These are phyloP conservation scores for Amiota mariae DNA, from an alignment of 2,888 invertebrate species.

Conservation along the genomic window DNA sequence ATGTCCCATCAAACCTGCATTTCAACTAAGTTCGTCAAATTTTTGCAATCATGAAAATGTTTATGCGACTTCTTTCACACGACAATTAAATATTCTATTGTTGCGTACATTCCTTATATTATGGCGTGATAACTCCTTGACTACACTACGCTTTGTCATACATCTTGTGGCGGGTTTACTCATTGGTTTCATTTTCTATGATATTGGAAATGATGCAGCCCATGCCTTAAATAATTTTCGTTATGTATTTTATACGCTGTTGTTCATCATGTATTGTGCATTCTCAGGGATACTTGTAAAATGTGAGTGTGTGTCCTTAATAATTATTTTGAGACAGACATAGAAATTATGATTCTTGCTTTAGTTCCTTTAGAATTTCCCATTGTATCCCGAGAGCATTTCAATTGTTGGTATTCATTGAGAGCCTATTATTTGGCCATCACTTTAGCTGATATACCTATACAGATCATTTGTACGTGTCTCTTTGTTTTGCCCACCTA, in stretches of 20 bases:
- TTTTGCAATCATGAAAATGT: slow-evolving; percentile 69
- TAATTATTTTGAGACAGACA: background rate
- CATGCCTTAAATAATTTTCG: slow-evolving; percentile 89
- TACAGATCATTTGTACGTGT: slow-evolving; percentile 84
- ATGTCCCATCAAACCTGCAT: slow-evolving; percentile 37
- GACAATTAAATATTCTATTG: slow-evolving; percentile 78
- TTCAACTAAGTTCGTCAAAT: slow-evolving; percentile 60
- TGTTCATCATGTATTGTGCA: slow-evolving; percentile 96
- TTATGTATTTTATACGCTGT: slow-evolving; percentile 90
- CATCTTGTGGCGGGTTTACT: slow-evolving; percentile 87
- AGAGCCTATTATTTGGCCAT: slow-evolving; percentile 87
- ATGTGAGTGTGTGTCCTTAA: slow-evolving; percentile 90
- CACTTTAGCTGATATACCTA: slow-evolving; percentile 86
- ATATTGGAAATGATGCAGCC: slow-evolving; percentile 89
- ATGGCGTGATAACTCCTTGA: slow-evolving; percentile 83
- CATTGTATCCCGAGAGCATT: slow-evolving; percentile 87
- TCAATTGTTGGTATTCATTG: slow-evolving; percentile 92
- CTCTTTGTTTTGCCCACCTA: slow-evolving; percentile 86
- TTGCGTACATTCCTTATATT: slow-evolving; percentile 78
- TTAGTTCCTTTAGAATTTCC: slow-evolving; percentile 89
- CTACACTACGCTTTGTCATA: slow-evolving; percentile 84
- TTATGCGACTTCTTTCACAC: slow-evolving; percentile 77
- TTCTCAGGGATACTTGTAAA: slow-evolving; percentile 91
- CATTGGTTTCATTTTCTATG: slow-evolving; percentile 87
- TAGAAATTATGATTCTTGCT: background rate